Evolutionary conservation across 2,888 invertebrate species (phyloP).

Genomic region (Drosophila sordidula): DNA sequence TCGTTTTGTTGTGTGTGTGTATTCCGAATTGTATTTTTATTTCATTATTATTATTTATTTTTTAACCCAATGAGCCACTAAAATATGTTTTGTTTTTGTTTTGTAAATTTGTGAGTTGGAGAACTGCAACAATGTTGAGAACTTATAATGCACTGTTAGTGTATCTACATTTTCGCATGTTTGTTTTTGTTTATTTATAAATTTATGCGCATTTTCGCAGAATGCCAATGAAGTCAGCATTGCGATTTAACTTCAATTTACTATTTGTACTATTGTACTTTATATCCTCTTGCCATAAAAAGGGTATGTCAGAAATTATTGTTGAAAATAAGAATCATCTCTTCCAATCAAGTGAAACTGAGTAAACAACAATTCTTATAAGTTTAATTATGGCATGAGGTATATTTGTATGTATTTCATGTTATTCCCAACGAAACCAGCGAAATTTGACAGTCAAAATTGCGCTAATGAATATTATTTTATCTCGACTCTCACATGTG

Average conservation of each 20-base stretch:
- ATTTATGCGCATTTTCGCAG: not conserved
- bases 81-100: not conserved
- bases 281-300: too few relatives aligned
- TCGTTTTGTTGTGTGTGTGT: slow-evolving; percentile 10
- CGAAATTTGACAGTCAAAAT: slow-evolving; percentile 4
- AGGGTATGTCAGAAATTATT: slow-evolving; percentile 6
- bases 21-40: slow-evolving; percentile 15
- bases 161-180: not conserved
- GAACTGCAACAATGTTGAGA: slow-evolving; percentile 1
- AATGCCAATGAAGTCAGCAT: slow-evolving; percentile 43
- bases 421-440: not conserved
- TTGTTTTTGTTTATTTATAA: slow-evolving; percentile 1
- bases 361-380: not conserved
- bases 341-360: too few relatives aligned
- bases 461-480: slow-evolving; percentile 49
- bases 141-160: slow-evolving; percentile 6
- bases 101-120: not conserved
- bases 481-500: slow-evolving; percentile 27
- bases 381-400: not conserved
- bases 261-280: too few relatives aligned
- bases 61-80: not conserved
- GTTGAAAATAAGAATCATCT: not conserved
- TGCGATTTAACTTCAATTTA: slow-evolving; percentile 9
- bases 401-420: not conserved
- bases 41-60: slow-evolving; percentile 1